These are phyloP conservation scores for Criorhina ranunculi DNA, from an alignment of 2,888 invertebrate genomes.

Conservation along the genomic window DNA sequence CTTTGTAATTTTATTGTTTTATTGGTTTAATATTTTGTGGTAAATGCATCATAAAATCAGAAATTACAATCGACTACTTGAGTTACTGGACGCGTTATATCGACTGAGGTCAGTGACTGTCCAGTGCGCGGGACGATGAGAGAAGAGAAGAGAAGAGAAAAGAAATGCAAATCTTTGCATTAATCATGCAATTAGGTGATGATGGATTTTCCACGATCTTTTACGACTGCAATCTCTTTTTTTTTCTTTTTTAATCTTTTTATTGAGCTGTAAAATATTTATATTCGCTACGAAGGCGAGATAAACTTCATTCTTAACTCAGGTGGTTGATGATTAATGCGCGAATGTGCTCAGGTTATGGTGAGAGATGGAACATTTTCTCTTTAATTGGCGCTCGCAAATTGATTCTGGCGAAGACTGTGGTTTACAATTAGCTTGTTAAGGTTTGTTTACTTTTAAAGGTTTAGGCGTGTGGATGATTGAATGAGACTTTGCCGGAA, in stretches of 20 bases:
- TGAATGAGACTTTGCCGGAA: no score
- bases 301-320: constrained; percentile 45
- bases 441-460: no score
- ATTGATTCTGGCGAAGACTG: not conserved
- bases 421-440: not conserved
- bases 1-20: constrained; percentile 47
- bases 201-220: constrained; percentile 70
- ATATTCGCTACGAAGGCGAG: constrained; percentile 22
- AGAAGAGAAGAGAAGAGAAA: no score
- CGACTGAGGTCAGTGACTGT: constrained; percentile 53
- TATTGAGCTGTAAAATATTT: constrained; percentile 60
- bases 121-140: not conserved
- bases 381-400: constrained; percentile 11
- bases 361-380: constrained; percentile 17
- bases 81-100: constrained; percentile 48
- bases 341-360: constrained; percentile 17
- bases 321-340: constrained; percentile 52
- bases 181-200: constrained; percentile 62
- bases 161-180: constrained; percentile 5
- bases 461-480: no score
- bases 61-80: constrained; percentile 69
- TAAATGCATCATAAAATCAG: constrained; percentile 60
- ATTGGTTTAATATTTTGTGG: constrained; percentile 53
- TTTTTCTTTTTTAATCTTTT: constrained; percentile 48
- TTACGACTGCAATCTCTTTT: constrained; percentile 64